phyloP scores from a whole-genome alignment of 2,113 vertebrate species.

The Brevimyrus niger region DNA sequence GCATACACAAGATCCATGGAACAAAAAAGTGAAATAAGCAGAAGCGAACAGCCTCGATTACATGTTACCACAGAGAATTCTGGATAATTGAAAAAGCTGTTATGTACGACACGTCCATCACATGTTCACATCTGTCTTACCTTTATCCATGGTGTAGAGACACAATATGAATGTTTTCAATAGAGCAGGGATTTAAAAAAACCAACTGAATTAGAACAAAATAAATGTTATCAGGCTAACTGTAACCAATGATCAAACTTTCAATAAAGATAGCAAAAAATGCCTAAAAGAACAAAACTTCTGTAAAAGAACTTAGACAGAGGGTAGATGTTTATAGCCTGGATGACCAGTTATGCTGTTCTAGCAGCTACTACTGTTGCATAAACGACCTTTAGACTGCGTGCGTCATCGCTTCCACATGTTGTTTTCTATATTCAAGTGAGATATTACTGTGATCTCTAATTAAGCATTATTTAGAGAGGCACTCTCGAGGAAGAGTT shows the following conservation, averaged over 20 bases:
- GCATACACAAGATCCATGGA: background rate
- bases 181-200: background rate
- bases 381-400: conserved; percentile 14
- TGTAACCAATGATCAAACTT: background rate
- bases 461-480: background rate
- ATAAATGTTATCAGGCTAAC: background rate
- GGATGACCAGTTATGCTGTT: conserved; percentile 25
- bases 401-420: background rate
- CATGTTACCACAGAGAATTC: background rate
- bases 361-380: conserved; percentile 26
- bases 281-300: background rate
- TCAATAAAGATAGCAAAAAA: background rate
- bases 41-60: background rate
- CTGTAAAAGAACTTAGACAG: background rate
- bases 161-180: background rate
- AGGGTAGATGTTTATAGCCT: conserved; percentile 8
- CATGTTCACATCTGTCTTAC: background rate
- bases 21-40: background rate
- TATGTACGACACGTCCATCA: background rate
- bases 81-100: background rate
- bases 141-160: background rate
- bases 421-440: background rate
- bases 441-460: background rate
- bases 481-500: background rate
- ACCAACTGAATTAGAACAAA: background rate